Percentiles rank a stretch among this genome's conserved stretches.
Evolutionary conservation across 2,888 invertebrate genomes (phyloP).

Genomic region (Tortrix viridana): DNA sequence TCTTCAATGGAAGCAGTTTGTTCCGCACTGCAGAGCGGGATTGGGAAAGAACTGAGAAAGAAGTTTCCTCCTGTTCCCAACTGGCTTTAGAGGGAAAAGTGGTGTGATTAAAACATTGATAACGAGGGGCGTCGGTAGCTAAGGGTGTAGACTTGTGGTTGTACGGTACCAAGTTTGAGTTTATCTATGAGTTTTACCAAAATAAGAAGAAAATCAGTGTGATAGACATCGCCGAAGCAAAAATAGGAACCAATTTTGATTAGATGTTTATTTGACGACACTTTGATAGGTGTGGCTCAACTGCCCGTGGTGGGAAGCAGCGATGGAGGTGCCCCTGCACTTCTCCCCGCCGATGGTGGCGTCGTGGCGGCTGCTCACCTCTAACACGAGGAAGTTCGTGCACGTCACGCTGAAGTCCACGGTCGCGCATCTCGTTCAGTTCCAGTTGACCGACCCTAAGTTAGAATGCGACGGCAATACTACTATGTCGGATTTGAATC

Average conservation of each 20-base stretch:
- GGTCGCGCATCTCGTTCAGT: conserved; percentile 82
- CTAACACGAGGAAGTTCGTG: conserved; percentile 92
- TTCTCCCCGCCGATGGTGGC: conserved; percentile 93
- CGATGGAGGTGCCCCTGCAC: conserved; percentile 89
- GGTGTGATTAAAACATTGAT: no score
- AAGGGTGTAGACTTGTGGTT: no score
- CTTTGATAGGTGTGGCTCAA: conserved; percentile 86
- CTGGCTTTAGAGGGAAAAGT: no score
- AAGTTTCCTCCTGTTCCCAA: no score
- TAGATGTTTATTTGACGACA: neutral
- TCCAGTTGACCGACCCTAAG: conserved; percentile 75
- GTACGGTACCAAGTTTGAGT: no score
- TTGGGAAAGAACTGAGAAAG: no score
- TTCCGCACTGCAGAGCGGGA: no score
- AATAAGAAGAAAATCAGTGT: no score
- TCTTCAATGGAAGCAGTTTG: no score
- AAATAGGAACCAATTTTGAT: neutral
- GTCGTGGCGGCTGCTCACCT: conserved; percentile 92
- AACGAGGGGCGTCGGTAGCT: no score
- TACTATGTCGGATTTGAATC: conserved; percentile 87
- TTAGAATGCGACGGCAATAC: conserved; percentile 85
- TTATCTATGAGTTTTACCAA: no score
- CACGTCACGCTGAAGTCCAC: conserved; percentile 90
- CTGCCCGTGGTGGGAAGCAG: conserved; percentile 91
- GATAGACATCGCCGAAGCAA: no score